phyloP scores from a whole-genome alignment of 2,797 vertebrate genomes.

The Eulemur mongoz region DNA sequence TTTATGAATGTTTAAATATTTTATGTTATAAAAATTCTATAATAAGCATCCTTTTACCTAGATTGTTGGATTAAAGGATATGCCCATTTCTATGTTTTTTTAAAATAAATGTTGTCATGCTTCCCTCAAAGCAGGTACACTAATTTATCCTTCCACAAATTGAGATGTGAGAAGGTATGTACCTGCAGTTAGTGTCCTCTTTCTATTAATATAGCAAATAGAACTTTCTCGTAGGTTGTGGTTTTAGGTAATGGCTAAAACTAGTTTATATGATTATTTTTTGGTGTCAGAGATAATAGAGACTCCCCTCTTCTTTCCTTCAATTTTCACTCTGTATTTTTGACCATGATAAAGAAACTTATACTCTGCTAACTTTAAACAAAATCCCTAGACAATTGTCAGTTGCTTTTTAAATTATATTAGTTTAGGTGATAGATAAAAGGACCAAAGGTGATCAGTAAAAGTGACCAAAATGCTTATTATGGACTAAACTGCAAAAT shows the following conservation, averaged over 20 bases:
- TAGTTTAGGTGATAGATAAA: neutral
- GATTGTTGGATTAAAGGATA: neutral
- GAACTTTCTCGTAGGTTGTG: neutral
- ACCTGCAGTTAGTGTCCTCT: neutral
- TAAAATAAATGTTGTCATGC: neutral
- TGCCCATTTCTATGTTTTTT: neutral
- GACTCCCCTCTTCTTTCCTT: neutral
- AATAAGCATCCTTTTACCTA: neutral
- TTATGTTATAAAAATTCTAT: neutral
- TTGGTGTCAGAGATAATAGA: neutral
- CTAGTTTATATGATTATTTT: neutral
- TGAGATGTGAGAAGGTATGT: neutral
- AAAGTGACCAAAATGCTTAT: neutral
- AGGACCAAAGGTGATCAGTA: neutral
- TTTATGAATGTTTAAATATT: neutral
- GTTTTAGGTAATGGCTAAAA: neutral
- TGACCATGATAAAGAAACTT: neutral
- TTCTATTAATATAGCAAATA: neutral
- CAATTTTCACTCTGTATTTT: neutral
- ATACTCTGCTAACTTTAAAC: neutral
- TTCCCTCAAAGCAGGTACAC: neutral
- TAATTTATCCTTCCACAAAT: neutral
- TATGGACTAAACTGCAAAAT: neutral
- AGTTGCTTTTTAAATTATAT: neutral
- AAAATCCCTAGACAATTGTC: neutral